Conservation (phyloP, 2,888 invertebrate genomes). For the Xanthia togata region DNA sequence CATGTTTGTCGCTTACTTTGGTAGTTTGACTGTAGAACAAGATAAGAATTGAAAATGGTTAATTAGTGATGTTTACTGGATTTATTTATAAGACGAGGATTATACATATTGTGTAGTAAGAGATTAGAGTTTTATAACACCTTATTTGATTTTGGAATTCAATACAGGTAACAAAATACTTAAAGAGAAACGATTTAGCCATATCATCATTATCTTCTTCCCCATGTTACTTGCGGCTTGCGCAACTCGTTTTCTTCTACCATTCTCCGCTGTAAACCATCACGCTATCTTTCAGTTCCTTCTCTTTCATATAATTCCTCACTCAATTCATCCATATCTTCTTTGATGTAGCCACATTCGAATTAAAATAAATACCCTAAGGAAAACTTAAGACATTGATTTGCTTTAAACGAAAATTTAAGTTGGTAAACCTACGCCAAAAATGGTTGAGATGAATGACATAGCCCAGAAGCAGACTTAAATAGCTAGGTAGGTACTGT, state of each 20-base stretch:
- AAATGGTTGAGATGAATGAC: too few species aligned
- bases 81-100: not conserved
- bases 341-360: not conserved
- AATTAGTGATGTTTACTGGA: not conserved
- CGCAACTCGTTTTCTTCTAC: too few species aligned
- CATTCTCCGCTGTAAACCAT: too few species aligned
- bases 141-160: not conserved
- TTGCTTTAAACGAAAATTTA: too few species aligned
- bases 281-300: too few species aligned
- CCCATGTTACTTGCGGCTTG: too few species aligned
- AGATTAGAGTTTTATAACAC: not conserved
- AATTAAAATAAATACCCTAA: not conserved
- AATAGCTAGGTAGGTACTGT: too few species aligned
- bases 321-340: too few species aligned
- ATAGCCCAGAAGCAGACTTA: too few species aligned
- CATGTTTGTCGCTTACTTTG: slow-evolving; percentile 7
- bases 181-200: not conserved
- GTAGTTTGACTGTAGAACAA: slow-evolving; percentile 20
- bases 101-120: not conserved
- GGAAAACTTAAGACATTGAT: not conserved
- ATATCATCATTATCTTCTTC: too few species aligned
- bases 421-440: too few species aligned
- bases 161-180: not conserved
- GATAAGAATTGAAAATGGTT: slow-evolving; percentile 1
- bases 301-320: too few species aligned